Conservation (phyloP, 2,113 vertebrate species). For the Callaeas wilsoni region DNA sequence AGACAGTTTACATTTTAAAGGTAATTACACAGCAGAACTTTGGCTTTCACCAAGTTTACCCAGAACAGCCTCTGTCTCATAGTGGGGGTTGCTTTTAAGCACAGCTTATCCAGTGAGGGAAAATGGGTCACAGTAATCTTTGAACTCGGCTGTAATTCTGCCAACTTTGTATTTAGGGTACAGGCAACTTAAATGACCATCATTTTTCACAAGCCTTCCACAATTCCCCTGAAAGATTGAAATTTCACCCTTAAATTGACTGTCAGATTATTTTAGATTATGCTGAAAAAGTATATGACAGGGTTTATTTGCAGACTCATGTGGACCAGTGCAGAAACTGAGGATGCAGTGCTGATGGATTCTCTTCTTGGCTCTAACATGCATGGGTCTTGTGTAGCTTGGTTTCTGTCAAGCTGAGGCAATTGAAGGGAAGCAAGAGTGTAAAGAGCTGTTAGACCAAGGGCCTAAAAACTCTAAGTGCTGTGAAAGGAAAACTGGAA, state of each 20-base stretch:
- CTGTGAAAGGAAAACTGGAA: not conserved
- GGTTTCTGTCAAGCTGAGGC: not conserved
- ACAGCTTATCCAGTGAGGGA: not conserved
- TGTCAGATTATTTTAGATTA: not conserved
- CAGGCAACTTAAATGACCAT: not conserved
- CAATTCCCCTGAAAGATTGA: not conserved
- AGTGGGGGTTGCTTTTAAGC: not conserved
- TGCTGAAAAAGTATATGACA: not conserved
- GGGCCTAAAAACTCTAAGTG: not conserved
- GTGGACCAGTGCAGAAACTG: not conserved
- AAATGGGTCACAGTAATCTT: not conserved
- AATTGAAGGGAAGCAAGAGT: not conserved
- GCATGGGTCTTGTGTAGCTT: not conserved
- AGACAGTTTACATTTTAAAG: not conserved
- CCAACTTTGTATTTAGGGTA: not conserved
- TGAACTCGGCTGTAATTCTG: not conserved
- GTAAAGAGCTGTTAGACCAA: not conserved
- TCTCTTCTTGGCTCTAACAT: not conserved
- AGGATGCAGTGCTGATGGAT: not conserved
- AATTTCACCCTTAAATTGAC: not conserved
- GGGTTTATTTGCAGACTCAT: not conserved
- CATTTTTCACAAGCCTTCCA: not conserved
- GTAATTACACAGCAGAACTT: not conserved
- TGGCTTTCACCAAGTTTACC: not conserved
- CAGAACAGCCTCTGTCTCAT: not conserved